Conservation (phyloP, 1,140 invertebrate genomes). For the Drosophila micromelanica region DNA sequence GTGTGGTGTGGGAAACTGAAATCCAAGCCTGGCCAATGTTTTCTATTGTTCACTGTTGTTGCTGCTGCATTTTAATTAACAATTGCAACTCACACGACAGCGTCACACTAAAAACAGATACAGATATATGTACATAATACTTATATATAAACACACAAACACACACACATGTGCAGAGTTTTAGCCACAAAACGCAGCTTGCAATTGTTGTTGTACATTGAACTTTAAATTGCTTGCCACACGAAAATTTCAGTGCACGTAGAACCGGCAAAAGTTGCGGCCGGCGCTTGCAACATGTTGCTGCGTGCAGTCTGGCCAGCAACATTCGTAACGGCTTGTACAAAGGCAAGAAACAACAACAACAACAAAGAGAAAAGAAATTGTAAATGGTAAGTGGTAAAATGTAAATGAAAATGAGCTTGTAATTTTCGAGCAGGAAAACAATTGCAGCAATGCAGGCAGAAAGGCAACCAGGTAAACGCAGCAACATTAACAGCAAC, state of each 20-base stretch:
- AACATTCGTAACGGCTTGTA: constrained; percentile 31
- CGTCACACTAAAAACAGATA: constrained; percentile 24
- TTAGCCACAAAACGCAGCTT: constrained; percentile 39
- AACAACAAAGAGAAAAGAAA: constrained; percentile 27
- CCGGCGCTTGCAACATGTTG: constrained; percentile 9
- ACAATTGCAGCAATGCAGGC: constrained; percentile 37
- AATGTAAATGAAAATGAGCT: constrained; percentile 61
- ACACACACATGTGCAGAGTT: constrained; percentile 11
- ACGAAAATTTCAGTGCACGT: constrained; percentile 39
- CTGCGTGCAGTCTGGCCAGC: constrained; percentile 30
- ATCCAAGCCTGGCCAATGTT: constrained; percentile 42
- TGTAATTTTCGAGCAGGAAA: constrained; percentile 57
- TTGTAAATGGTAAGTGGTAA: constrained; percentile 46
- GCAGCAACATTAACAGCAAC: constrained; percentile 5
- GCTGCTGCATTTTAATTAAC: constrained; percentile 55
- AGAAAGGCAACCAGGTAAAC: constrained; percentile 15
- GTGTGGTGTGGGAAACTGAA: constrained; percentile 54
- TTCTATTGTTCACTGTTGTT: constrained; percentile 50
- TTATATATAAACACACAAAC: neutral
- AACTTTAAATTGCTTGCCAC: constrained; percentile 58
- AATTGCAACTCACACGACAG: constrained; percentile 53
- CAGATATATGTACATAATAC: constrained; percentile 12
- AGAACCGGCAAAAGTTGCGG: constrained; percentile 14
- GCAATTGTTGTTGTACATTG: constrained; percentile 64
- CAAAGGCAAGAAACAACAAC: constrained; percentile 9